Percentiles rank a stretch among this genome's conserved stretches.
These are phyloP conservation scores for Epinephelus cyanopodus DNA, from an alignment of 2,113 vertebrate genomes.

Conservation along the genomic window DNA sequence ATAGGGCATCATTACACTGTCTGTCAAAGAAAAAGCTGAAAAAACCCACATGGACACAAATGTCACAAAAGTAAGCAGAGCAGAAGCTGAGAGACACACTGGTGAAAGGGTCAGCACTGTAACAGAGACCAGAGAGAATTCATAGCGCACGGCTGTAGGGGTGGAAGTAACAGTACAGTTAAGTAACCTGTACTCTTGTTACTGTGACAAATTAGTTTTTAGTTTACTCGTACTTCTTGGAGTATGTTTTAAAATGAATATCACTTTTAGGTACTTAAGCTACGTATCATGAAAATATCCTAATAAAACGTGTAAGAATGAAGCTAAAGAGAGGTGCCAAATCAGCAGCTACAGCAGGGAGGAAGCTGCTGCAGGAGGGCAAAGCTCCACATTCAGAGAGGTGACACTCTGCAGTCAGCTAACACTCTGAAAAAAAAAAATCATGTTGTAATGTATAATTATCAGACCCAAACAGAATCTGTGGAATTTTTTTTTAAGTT, in stretches of 20 bases:
- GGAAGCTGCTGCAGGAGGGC: conserved; percentile 11
- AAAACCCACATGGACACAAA: conserved; percentile 50
- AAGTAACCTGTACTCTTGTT: background rate
- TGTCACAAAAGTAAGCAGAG: conserved; percentile 35
- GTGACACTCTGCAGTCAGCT: background rate
- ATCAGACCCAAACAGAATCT: no score
- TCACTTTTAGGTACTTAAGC: background rate
- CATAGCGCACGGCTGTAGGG: conserved; percentile 1
- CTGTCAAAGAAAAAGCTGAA: conserved; percentile 60
- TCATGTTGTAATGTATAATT: no score
- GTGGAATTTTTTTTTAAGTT: no score
- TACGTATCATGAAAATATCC: background rate
- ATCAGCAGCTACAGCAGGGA: background rate
- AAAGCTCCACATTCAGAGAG: background rate
- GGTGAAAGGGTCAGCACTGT: conserved; percentile 1
- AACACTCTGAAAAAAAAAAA: background rate
- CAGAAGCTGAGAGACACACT: conserved; percentile 22
- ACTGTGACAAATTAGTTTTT: background rate
- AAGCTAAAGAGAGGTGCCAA: background rate
- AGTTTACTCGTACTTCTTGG: no score
- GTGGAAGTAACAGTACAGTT: background rate
- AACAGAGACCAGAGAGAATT: conserved; percentile 24
- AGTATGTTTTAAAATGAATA: no score
- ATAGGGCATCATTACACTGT: conserved; percentile 65
- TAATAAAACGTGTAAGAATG: background rate